Percentiles rank a stretch among this genome's conserved stretches.
phyloP scores from a whole-genome alignment of 2,888 invertebrate genomes.

The Caenorhabditis sp. region DNA sequence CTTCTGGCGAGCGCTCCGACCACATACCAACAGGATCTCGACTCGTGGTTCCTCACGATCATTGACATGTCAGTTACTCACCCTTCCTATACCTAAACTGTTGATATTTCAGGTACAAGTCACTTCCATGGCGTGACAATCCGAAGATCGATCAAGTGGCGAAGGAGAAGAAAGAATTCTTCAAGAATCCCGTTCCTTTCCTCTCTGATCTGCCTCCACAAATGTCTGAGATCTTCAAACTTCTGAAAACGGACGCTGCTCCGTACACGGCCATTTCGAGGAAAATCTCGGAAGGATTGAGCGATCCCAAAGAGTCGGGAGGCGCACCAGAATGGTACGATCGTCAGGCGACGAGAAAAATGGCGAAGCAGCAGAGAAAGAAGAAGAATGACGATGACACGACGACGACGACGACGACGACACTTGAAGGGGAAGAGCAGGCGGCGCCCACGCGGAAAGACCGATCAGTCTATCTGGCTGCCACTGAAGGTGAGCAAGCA shows the following conservation, averaged over 20 bases:
- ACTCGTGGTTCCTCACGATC: slow-evolving; percentile 51
- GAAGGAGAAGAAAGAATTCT: slow-evolving; percentile 4
- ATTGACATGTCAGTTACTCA: slow-evolving; percentile 37
- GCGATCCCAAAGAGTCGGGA: not conserved
- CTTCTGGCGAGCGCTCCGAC: not conserved
- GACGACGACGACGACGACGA: slow-evolving; percentile 1
- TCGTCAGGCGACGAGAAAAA: slow-evolving; percentile 9
- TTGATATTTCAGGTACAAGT: slow-evolving; percentile 7
- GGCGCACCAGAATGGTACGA: slow-evolving; percentile 35
- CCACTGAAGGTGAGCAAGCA: too few species aligned
- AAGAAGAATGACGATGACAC: not conserved
- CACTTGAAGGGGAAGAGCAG: not conserved
- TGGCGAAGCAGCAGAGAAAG: not conserved
- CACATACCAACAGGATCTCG: slow-evolving; percentile 37
- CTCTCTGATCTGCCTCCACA: slow-evolving; percentile 18
- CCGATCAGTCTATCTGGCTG: too few species aligned
- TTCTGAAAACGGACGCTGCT: not conserved
- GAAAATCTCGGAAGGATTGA: slow-evolving; percentile 14
- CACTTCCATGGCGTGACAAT: slow-evolving; percentile 12
- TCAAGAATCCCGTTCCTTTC: slow-evolving; percentile 2
- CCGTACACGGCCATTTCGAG: slow-evolving; percentile 32
- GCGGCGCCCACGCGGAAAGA: not conserved
- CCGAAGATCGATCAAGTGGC: not conserved
- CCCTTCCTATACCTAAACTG: not conserved
- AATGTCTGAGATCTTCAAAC: slow-evolving; percentile 8